Base-by-base conservation (phyloP, 2,797 vertebrate species). In the Catharus ustulatus region DNA sequence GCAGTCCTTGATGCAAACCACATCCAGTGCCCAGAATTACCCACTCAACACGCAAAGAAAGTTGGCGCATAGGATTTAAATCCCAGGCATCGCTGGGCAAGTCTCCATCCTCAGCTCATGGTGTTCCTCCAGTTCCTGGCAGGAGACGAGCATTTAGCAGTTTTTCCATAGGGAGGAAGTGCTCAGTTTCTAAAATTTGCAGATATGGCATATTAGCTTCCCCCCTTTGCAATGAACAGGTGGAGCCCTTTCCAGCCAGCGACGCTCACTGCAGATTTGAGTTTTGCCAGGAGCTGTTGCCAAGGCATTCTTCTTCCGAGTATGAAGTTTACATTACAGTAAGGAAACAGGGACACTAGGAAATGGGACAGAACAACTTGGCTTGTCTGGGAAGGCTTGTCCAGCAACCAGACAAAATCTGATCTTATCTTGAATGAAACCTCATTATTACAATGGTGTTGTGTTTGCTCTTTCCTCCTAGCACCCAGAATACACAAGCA, bases 121-220 rank as follows among this genome's bases (percentile, higher is more conserved):
- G 84, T 84, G 90, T 30, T 92, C 95, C 82, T 87, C 19, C 87
- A 42, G 89, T 69, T 69, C 81, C 92, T 95, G 94, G 94, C 96
- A 76, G 29, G 17, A 32, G 20, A 45, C 69, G 91, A 96, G 94
- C 76, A 87, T 55, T 73, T 79, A 79, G 92, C 95, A 84, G 91
- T 93, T 96, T 95, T 95, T 96, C 93, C 93, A 94, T 94, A 92
- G 94, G 94, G 89, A 97, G 93, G 95, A 97, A 96, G 93, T 78
- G 79, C 94, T 96, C 95, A 95, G 91, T 90, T 95, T 94, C 95
- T 96, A 95, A 96, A 96, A 94, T 85, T 71, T 93, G 94, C 87
- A 87, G 90, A 91, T 81, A 80, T 0, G 55, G 84, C 80, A 80
- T 34, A 80, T 94, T 80, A 89, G 74, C 73, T 93, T 90, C 91